phyloP scores from a whole-genome alignment of 2,888 invertebrate genomes.

The Busseola fusca region DNA sequence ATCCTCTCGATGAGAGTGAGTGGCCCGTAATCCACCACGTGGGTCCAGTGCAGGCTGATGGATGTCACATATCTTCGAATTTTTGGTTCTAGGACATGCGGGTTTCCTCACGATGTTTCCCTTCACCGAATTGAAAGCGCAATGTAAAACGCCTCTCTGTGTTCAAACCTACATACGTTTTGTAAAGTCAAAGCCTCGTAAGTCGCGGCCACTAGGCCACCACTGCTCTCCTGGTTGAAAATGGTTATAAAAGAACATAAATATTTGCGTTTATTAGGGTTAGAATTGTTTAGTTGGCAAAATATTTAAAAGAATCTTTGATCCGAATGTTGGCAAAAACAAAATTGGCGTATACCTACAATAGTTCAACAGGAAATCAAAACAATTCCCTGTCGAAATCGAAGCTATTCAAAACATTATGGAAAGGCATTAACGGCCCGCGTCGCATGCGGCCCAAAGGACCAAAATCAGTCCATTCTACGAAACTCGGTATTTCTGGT shows the following conservation, averaged over 20 bases:
- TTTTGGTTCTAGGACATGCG: neutral
- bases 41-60: neutral
- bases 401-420: conserved; percentile 47
- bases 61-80: neutral
- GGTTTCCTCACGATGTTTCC: neutral
- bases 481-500: conserved; percentile 50
- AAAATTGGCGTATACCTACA: neutral
- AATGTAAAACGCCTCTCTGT: neutral
- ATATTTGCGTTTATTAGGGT: neutral
- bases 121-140: neutral
- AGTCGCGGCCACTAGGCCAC: neutral
- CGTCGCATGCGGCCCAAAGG: conserved; percentile 1
- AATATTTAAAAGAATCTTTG: neutral
- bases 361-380: conserved; percentile 21
- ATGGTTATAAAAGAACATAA: neutral
- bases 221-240: neutral
- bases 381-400: conserved; percentile 26
- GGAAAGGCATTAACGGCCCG: conserved; percentile 32
- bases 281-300: neutral
- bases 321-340: neutral
- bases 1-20: neutral
- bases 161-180: neutral
- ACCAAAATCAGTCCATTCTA: conserved; percentile 44
- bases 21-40: neutral
- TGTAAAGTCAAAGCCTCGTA: neutral